Percentiles rank a stretch among this genome's conserved stretches.
Conservation (phyloP, 2,888 invertebrate species). For the Cremastinae sp. region DNA sequence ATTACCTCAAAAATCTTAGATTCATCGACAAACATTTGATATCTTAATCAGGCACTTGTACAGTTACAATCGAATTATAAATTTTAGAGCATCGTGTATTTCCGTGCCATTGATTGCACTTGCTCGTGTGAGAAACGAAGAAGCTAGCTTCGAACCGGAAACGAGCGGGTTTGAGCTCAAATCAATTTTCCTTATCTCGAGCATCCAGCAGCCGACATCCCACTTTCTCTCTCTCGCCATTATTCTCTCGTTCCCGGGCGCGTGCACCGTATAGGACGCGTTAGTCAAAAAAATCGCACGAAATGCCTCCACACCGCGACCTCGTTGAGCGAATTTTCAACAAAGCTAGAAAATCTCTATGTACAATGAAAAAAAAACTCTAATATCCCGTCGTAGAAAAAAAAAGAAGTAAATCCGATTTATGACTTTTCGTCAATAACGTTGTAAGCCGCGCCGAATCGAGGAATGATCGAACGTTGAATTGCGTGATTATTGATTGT, state of each 20-base stretch:
- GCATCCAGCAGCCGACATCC: conserved; percentile 70
- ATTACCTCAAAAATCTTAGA: too few relatives aligned
- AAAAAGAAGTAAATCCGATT: too few relatives aligned
- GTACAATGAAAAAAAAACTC: too few relatives aligned
- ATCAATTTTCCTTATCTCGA: conserved; percentile 79
- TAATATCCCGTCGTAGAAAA: too few relatives aligned
- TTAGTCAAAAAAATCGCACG: conserved; percentile 5
- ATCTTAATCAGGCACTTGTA: too few relatives aligned
- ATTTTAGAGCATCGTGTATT: not conserved
- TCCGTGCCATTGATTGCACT: conserved; percentile 12
- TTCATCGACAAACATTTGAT: too few relatives aligned
- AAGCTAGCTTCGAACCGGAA: conserved; percentile 45
- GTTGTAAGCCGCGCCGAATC: too few relatives aligned
- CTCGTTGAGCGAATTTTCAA: not conserved
- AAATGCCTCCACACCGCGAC: not conserved
- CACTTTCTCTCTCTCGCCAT: conserved; percentile 26
- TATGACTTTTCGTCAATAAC: too few relatives aligned
- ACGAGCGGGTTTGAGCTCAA: conserved; percentile 65
- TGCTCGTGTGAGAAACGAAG: conserved; percentile 20
- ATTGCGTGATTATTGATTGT: not conserved
- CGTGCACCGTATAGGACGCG: not conserved
- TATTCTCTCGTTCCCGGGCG: conserved; percentile 26
- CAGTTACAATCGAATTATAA: too few relatives aligned
- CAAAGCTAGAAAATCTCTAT: too few relatives aligned
- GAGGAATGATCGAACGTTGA: too few relatives aligned